A percentile compares a stretch with the other conserved stretches of the same genome.
phyloP scores from a whole-genome alignment of 2,888 invertebrate genomes.

The Mythimna pallens region DNA sequence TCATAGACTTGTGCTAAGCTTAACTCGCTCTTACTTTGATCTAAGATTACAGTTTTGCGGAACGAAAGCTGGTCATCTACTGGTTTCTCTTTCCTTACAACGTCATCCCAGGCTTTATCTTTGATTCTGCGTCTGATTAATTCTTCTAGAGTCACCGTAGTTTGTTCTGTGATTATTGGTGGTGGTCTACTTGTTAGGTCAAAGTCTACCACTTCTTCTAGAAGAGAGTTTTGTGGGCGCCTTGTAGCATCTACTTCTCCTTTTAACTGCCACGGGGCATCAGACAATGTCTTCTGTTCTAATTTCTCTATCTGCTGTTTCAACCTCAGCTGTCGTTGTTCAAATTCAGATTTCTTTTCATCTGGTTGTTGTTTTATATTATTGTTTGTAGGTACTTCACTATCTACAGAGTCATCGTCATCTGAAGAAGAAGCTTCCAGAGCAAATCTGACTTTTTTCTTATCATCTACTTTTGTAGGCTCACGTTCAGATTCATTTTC shows the following conservation, averaged over 20 bases:
- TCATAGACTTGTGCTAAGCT: constrained; percentile 99
- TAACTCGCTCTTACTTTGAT: constrained; percentile 98
- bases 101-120: constrained; percentile 98
- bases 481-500: constrained; percentile 60
- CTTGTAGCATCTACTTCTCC: constrained; percentile 96
- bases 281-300: constrained; percentile 93
- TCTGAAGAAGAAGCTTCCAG: constrained; percentile 71
- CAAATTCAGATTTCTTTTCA: constrained; percentile 92
- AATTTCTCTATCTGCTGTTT: constrained; percentile 92
- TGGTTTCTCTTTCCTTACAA: constrained; percentile 96
- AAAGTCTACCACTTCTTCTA: constrained; percentile 98
- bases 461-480: constrained; percentile 65
- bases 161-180: constrained; percentile 97
- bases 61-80: constrained; percentile 95
- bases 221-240: constrained; percentile 97
- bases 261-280: constrained; percentile 98
- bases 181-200: constrained; percentile 96
- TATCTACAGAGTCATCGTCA: constrained; percentile 73
- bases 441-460: constrained; percentile 78
- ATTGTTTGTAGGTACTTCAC: constrained; percentile 63
- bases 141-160: constrained; percentile 96
- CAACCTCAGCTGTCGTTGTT: constrained; percentile 93
- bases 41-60: constrained; percentile 96
- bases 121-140: constrained; percentile 97
- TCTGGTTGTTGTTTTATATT: constrained; percentile 58